Conservation (phyloP, 1,140 invertebrate species). For the Lineus longissimus region DNA sequence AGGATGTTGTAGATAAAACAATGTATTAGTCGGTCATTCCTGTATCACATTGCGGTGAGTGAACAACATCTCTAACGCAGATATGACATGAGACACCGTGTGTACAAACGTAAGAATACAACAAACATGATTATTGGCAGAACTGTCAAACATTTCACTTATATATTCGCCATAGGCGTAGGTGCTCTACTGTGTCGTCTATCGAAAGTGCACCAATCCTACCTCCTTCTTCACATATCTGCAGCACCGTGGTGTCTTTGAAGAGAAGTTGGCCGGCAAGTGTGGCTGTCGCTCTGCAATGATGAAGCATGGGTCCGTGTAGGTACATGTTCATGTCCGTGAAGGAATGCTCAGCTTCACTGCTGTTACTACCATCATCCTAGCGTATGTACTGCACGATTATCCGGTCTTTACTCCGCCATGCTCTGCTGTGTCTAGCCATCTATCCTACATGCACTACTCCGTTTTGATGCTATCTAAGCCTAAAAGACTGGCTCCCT, state of each 20-base stretch:
- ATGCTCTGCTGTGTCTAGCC: background rate
- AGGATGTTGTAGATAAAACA: no score
- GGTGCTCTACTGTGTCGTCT: no score
- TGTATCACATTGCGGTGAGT: no score
- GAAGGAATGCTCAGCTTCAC: no score
- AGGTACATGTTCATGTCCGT: no score
- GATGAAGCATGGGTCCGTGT: background rate
- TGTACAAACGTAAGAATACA: background rate
- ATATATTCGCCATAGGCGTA: no score
- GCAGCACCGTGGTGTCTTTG: conserved; percentile 51
- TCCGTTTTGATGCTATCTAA: background rate
- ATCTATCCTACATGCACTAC: background rate
- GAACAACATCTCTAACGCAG: no score
- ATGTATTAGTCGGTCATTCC: no score
- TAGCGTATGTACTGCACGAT: background rate
- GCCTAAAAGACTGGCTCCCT: background rate
- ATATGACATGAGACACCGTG: background rate
- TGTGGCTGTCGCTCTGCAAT: conserved; percentile 50
- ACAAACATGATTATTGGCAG: no score
- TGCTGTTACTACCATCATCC: no score
- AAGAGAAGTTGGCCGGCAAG: conserved; percentile 48
- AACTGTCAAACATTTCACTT: no score
- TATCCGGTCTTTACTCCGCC: background rate
- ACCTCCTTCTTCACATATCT: conserved; percentile 53
- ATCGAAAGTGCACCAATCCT: conserved; percentile 9